A percentile compares a stretch with the other conserved stretches of the same genome.
phyloP scores from a whole-genome alignment of 1,140 invertebrate genomes.

The Cyrtorhinus lividipennis region DNA sequence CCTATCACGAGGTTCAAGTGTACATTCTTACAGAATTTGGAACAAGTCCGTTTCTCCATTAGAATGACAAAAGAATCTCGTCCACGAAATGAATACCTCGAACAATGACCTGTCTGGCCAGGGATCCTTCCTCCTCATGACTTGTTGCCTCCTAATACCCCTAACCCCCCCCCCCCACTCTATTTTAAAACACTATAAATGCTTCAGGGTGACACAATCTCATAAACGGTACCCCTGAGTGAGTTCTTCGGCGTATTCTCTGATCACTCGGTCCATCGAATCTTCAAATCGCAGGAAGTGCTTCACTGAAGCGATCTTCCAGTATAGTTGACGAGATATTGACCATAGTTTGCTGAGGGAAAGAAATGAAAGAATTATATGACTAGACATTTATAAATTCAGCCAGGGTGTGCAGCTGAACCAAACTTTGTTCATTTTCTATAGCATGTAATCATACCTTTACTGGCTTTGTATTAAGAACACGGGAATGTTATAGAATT shows the following conservation, averaged over 20 bases:
- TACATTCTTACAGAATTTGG: too few species aligned
- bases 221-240: neutral
- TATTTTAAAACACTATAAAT: too few species aligned
- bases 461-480: neutral
- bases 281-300: conserved; percentile 3
- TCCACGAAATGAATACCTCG: too few species aligned
- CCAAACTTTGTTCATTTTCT: neutral
- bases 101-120: too few species aligned
- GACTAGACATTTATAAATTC: neutral
- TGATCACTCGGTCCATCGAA: neutral
- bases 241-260: conserved; percentile 1
- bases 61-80: too few species aligned
- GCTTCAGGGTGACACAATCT: neutral
- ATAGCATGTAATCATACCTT: neutral
- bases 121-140: too few species aligned
- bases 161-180: too few species aligned
- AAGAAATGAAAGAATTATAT: neutral
- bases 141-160: too few species aligned
- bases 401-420: neutral
- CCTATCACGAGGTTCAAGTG: too few species aligned
- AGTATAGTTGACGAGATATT: neutral
- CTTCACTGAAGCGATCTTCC: neutral
- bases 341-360: conserved; percentile 7
- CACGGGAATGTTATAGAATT: neutral
- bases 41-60: too few species aligned